Conservation (phyloP, 2,888 invertebrate genomes). For the Baccha elongata region DNA sequence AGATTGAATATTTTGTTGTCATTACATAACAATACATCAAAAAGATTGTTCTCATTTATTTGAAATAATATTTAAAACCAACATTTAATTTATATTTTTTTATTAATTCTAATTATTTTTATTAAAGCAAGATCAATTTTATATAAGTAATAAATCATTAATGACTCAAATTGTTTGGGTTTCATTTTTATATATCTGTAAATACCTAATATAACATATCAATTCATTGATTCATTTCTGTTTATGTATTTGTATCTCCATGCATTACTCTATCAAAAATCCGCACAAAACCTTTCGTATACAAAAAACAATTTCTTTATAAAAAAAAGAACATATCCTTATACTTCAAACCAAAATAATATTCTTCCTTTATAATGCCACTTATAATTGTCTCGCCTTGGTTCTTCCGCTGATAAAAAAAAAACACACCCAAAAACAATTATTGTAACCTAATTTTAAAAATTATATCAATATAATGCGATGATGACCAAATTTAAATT, state of each 20-base stretch:
- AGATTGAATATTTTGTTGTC: no score
- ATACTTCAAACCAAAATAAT: neutral
- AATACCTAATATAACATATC: slow-evolving; percentile 25
- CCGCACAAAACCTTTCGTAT: slow-evolving; percentile 1
- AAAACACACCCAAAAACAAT: neutral
- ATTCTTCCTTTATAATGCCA: neutral
- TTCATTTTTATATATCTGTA: neutral
- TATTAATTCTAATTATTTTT: no score
- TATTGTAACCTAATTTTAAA: neutral
- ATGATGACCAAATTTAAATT: slow-evolving; percentile 9
- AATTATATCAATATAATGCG: neutral
- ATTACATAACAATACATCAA: no score
- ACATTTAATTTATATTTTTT: no score
- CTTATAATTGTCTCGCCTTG: neutral
- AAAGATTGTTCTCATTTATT: no score
- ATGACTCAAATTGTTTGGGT: no score
- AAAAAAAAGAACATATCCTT: slow-evolving; percentile 26
- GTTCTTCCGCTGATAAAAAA: neutral
- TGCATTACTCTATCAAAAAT: neutral
- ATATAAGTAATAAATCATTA: no score
- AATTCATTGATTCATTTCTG: slow-evolving; percentile 4
- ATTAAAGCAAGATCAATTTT: no score
- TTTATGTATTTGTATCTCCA: neutral
- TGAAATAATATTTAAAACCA: no score
- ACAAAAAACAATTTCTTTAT: neutral